These are phyloP conservation scores for Mythimna lalbum DNA, from an alignment of 2,888 invertebrate species.

Conservation along the genomic window DNA sequence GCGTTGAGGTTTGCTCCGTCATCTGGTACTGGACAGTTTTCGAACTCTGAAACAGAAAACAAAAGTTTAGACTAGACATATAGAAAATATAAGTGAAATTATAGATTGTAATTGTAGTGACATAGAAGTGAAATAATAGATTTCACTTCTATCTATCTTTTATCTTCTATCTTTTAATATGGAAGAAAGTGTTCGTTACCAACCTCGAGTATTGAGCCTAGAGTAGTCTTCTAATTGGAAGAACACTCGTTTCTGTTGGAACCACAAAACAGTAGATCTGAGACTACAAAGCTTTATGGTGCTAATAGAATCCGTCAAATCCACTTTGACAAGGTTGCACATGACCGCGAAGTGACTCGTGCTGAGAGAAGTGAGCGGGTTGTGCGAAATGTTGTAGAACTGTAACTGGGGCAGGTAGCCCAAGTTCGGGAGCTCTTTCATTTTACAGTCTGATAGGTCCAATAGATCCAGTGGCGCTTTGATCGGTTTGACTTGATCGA, in stretches of 20 bases:
- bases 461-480: slow-evolving; percentile 90
- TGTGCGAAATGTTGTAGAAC: slow-evolving; percentile 92
- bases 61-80: background rate
- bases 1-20: slow-evolving; percentile 73
- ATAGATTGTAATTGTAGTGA: too few species aligned
- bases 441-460: slow-evolving; percentile 91
- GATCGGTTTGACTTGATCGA: slow-evolving; percentile 88
- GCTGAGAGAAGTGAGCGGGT: slow-evolving; percentile 85
- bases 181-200: slow-evolving; percentile 35
- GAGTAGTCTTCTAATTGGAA: slow-evolving; percentile 82
- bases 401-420: slow-evolving; percentile 90
- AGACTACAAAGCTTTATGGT: slow-evolving; percentile 77
- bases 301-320: slow-evolving; percentile 83
- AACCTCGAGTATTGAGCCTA: slow-evolving; percentile 81
- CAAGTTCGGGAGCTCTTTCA: slow-evolving; percentile 91
- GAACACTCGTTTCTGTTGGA: slow-evolving; percentile 77
- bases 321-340: slow-evolving; percentile 91
- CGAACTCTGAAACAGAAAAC: slow-evolving; percentile 78
- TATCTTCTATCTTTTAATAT: background rate
- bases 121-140: too few species aligned
- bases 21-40: slow-evolving; percentile 75
- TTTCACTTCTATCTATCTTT: background rate
- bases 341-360: slow-evolving; percentile 91
- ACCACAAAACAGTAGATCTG: slow-evolving; percentile 80
- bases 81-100: too few species aligned